Conservation (phyloP, 2,113 vertebrate genomes). For the Sinocyclocheilus rhinocerous region DNA sequence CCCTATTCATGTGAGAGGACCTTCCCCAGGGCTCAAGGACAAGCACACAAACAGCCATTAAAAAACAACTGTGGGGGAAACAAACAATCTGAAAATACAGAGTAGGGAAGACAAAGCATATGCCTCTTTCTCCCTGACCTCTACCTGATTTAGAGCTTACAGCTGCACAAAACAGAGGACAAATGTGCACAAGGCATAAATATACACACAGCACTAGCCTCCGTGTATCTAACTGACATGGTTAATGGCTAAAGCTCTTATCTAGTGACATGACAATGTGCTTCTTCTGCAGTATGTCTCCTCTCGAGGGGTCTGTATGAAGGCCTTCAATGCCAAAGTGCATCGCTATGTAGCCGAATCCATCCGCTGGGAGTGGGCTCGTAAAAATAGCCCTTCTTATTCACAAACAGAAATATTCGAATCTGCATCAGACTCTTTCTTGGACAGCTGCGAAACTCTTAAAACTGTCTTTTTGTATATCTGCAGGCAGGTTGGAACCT, state of each 20-base stretch:
- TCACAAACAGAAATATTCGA: slow-evolving; percentile 4
- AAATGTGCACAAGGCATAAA: background rate
- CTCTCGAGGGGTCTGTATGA: slow-evolving; percentile 2
- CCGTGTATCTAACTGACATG: slow-evolving; percentile 11
- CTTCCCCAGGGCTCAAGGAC: slow-evolving; percentile 37
- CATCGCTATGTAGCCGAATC: slow-evolving; percentile 34
- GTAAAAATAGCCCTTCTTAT: slow-evolving; percentile 27
- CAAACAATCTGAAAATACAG: slow-evolving; percentile 36
- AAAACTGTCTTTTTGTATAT: background rate
- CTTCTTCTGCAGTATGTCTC: slow-evolving; percentile 17
- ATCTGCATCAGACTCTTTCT: slow-evolving; percentile 12
- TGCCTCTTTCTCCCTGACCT: slow-evolving; percentile 20
- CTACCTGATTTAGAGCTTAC: slow-evolving; percentile 29
- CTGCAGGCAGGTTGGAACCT: slow-evolving; percentile 15
- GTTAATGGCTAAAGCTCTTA: slow-evolving; percentile 17
- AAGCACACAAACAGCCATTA: background rate
- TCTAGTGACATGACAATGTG: slow-evolving; percentile 20
- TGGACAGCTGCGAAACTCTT: background rate
- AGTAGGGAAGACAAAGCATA: slow-evolving; percentile 29
- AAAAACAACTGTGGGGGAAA: background rate
- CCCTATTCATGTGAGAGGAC: background rate
- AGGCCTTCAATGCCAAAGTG: slow-evolving; percentile 21
- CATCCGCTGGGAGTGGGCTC: slow-evolving; percentile 32
- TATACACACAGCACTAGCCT: background rate
- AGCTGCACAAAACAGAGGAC: slow-evolving; percentile 23